These are phyloP conservation scores for Pongo abelii DNA, from an alignment of 2,113 vertebrate genomes.

Conservation along the genomic window DNA sequence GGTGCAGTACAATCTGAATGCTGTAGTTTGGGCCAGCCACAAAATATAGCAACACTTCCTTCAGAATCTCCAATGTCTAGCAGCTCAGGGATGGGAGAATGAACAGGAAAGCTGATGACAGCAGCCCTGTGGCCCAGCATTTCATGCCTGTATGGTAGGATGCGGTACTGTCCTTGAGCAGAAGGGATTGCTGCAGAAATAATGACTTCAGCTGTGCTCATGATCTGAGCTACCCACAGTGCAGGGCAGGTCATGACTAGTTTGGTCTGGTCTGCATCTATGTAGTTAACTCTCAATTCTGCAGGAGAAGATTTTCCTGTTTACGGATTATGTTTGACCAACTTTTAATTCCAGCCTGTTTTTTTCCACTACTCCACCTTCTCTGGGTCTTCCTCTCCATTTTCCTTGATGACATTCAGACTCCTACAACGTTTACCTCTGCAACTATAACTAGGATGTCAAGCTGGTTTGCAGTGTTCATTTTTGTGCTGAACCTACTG, in stretches of 20 bases:
- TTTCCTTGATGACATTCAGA: neutral
- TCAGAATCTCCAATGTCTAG: neutral
- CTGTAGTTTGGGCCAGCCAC: neutral
- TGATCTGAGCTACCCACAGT: accelerated
- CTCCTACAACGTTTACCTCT: neutral
- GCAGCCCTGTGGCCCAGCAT: too few relatives aligned
- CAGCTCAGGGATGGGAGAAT: neutral
- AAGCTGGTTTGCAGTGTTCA: neutral
- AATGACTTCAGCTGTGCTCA: neutral
- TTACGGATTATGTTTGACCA: neutral
- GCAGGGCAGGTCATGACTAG: neutral
- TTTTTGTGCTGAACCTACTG: too few relatives aligned
- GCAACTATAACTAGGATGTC: neutral
- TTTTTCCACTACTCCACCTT: conserved; percentile 3
- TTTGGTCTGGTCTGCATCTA: neutral
- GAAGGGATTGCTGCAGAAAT: neutral
- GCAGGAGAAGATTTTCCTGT: conserved; percentile 32
- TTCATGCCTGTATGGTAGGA: too few relatives aligned
- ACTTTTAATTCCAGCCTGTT: neutral
- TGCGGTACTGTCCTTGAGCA: neutral
- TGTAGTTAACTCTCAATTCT: neutral
- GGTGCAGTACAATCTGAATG: accelerated
- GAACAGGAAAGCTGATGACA: neutral
- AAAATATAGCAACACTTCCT: accelerated
- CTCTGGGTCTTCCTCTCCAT: neutral